phyloP scores from a whole-genome alignment of 1,140 invertebrate genomes.

The Colletes gigas region DNA sequence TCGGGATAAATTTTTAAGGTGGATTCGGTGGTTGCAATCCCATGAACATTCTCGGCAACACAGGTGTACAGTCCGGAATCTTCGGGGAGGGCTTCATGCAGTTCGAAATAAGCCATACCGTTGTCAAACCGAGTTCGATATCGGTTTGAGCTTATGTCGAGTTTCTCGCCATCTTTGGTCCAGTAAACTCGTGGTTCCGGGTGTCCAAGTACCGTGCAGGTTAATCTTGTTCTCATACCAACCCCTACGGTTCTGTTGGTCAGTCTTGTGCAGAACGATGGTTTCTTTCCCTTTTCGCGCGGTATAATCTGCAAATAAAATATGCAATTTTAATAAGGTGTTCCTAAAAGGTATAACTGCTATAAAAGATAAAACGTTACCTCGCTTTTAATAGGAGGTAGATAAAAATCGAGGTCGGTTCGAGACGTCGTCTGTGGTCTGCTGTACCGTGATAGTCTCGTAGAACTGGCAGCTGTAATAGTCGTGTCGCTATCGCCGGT shows the following conservation, averaged over 20 bases:
- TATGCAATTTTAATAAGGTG: no score
- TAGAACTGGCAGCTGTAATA: conserved; percentile 27
- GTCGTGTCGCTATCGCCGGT: conserved; percentile 50
- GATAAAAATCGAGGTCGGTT: conserved; percentile 30
- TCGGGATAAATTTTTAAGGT: conserved; percentile 87
- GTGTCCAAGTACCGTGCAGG: conserved; percentile 91
- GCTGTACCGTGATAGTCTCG: conserved; percentile 10
- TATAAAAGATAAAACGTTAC: conserved; percentile 14
- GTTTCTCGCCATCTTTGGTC: conserved; percentile 88
- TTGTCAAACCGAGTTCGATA: conserved; percentile 83
- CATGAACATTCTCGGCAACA: conserved; percentile 87
- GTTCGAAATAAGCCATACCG: conserved; percentile 89
- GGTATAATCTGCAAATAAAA: conserved; percentile 52
- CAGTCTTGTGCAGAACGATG: conserved; percentile 90
- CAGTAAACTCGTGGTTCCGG: conserved; percentile 91
- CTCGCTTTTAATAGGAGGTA: conserved; percentile 17
- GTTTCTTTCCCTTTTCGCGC: conserved; percentile 82
- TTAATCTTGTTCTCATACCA: conserved; percentile 88
- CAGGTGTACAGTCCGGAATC: conserved; percentile 90
- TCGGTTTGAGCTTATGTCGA: conserved; percentile 81
- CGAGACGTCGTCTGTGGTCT: conserved; percentile 16
- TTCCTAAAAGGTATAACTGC: no score
- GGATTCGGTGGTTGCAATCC: conserved; percentile 85
- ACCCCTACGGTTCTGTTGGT: conserved; percentile 88
- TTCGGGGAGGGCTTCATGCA: conserved; percentile 83